Percentiles rank a stretch among this genome's conserved stretches.
These are phyloP conservation scores for Caenorhabditis imperialis DNA, from an alignment of 2,888 invertebrate species.

Conservation along the genomic window DNA sequence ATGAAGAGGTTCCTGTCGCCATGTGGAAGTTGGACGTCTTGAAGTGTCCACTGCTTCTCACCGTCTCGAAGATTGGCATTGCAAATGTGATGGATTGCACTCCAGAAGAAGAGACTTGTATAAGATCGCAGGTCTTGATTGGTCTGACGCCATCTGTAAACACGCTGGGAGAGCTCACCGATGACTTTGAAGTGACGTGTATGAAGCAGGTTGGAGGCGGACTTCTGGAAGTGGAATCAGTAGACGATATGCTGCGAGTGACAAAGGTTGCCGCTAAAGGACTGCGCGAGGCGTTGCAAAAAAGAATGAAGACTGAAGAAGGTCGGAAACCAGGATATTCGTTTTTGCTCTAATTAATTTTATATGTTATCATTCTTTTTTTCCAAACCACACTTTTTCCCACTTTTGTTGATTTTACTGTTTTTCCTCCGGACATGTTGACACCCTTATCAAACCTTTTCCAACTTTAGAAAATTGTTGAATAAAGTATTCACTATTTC, in stretches of 20 bases:
- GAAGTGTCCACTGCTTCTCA: conserved; percentile 66
- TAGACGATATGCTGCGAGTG: conserved; percentile 65
- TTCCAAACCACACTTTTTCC: conserved; percentile 2
- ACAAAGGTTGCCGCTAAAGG: conserved; percentile 34
- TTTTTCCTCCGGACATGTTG: no score
- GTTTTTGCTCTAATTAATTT: conserved; percentile 26
- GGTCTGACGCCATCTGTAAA: conserved; percentile 55
- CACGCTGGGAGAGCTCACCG: neutral
- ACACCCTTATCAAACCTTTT: no score
- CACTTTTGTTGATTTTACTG: conserved; percentile 1
- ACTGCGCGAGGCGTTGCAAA: conserved; percentile 28
- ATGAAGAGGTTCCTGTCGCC: conserved; percentile 54
- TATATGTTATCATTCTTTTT: neutral
- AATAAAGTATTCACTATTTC: no score
- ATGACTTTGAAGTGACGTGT: conserved; percentile 36
- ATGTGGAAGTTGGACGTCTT: conserved; percentile 68
- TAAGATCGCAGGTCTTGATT: conserved; percentile 66
- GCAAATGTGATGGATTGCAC: conserved; percentile 70
- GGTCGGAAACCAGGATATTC: conserved; percentile 49
- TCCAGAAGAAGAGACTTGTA: conserved; percentile 69
- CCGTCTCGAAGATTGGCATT: conserved; percentile 70
- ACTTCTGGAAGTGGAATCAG: conserved; percentile 67
- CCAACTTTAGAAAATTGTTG: neutral
- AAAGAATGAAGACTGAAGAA: conserved; percentile 44
- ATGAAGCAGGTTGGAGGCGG: conserved; percentile 63